Evolutionary conservation across 92 coral and sea anemone genomes (phyloP).

Genomic region (Paramuricea clavata): DNA sequence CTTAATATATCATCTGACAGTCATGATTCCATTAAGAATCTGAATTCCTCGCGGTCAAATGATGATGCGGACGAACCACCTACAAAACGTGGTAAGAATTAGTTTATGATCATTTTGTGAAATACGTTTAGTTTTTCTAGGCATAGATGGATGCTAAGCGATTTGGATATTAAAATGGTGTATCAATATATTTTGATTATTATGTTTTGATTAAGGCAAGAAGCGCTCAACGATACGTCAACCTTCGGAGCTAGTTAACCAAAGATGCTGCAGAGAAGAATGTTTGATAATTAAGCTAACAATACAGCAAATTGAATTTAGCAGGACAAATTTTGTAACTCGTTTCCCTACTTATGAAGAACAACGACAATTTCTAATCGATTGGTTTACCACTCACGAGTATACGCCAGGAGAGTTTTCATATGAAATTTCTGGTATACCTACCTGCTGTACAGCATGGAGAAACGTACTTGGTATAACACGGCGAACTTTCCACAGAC

Average conservation of each 20-base stretch:
- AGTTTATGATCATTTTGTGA: no score
- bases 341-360: conserved; percentile 12
- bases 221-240: conserved; percentile 41
- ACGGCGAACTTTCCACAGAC: conserved; percentile 47
- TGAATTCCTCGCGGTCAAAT: no score
- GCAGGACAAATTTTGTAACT: background rate
- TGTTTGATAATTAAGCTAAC: background rate
- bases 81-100: conserved; percentile 15
- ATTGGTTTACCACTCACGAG: conserved; percentile 22
- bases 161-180: no score
- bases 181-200: background rate
- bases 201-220: conserved; percentile 26
- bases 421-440: conserved; percentile 45
- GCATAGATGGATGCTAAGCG: no score
- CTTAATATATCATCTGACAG: no score
- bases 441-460: conserved; percentile 56
- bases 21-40: no score
- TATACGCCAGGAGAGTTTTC: conserved; percentile 47
- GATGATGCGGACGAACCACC: background rate
- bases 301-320: background rate
- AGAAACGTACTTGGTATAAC: conserved; percentile 56
- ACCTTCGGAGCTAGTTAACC: conserved; percentile 11
- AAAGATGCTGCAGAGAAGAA: conserved; percentile 21
- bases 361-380: conserved; percentile 17
- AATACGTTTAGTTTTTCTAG: no score